phyloP scores from a whole-genome alignment of 2,888 invertebrate genomes.

The Pantelozetes paolii region DNA sequence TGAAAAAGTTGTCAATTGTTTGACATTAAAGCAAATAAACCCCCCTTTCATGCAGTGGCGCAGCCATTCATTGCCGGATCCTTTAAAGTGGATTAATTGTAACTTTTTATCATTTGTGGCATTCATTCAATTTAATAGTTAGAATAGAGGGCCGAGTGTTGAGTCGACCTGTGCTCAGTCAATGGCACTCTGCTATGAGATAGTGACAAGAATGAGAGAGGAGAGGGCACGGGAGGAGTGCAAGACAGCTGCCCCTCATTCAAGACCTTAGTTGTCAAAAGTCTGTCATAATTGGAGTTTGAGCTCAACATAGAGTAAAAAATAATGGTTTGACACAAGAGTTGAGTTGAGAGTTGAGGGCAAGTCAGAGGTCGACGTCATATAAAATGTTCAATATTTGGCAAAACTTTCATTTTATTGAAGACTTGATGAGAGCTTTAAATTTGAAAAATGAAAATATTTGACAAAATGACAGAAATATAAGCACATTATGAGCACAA shows the following conservation, averaged over 20 bases:
- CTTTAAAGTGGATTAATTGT: slow-evolving; percentile 33
- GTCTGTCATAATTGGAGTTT: slow-evolving; percentile 27
- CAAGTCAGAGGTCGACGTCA: background rate
- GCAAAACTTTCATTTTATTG: slow-evolving; percentile 12
- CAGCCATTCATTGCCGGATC: slow-evolving; percentile 13
- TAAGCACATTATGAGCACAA: slow-evolving; percentile 17
- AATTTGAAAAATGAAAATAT: slow-evolving; percentile 14
- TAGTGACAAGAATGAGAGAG: too few relatives aligned
- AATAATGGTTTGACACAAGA: slow-evolving; percentile 21
- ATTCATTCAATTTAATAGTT: background rate
- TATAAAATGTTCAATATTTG: slow-evolving; percentile 24
- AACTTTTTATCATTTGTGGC: slow-evolving; percentile 17
- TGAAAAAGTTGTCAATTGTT: background rate
- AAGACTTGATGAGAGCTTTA: background rate
- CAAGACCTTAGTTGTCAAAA: slow-evolving; percentile 15
- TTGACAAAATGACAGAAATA: too few relatives aligned
- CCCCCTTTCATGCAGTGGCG: background rate
- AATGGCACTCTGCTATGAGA: background rate
- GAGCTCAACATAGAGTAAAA: slow-evolving; percentile 10
- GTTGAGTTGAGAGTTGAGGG: too few relatives aligned
- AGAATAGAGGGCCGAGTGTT: background rate
- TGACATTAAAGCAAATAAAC: background rate
- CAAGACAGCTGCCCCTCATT: slow-evolving; percentile 15
- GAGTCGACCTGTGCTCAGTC: background rate
- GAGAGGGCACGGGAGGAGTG: background rate